Conservation (phyloP, 2,888 invertebrate genomes). For the Catocala sponsa region DNA sequence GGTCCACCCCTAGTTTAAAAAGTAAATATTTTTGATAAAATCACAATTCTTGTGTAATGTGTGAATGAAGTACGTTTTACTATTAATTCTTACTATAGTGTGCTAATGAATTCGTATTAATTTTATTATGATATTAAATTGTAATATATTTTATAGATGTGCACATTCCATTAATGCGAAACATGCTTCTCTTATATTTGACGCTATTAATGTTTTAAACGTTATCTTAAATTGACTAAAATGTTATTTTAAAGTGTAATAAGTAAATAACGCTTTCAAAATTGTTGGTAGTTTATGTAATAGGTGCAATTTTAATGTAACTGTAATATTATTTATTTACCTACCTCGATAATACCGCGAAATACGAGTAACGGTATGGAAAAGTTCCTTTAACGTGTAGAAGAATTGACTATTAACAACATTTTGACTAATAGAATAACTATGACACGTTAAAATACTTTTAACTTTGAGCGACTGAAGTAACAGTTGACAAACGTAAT, state of each 20-base stretch:
- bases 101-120: constrained; percentile 87
- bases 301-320: constrained; percentile 13
- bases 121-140: constrained; percentile 80
- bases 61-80: constrained; percentile 75
- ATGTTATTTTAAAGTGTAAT: constrained; percentile 8
- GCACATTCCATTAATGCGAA: constrained; percentile 84
- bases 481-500: constrained; percentile 36
- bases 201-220: constrained; percentile 42
- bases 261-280: constrained; percentile 1
- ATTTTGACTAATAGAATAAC: constrained; percentile 35
- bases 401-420: constrained; percentile 19
- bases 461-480: constrained; percentile 44
- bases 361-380: constrained; percentile 8
- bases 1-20: constrained; percentile 55
- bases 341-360: constrained; percentile 24
- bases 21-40: constrained; percentile 55
- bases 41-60: constrained; percentile 70
- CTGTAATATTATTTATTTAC: constrained; percentile 9
- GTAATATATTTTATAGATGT: constrained; percentile 83
- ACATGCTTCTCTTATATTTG: constrained; percentile 75
- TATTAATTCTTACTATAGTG: constrained; percentile 85
- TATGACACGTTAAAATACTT: constrained; percentile 29
- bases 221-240: constrained; percentile 28
- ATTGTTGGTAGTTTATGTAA: constrained; percentile 15
- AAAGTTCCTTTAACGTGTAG: constrained; percentile 28